Evolutionary conservation across 2,113 vertebrate genomes (phyloP), one percentile per base, ranked within the genome.

Genomic region (Solea solea): DNA sequence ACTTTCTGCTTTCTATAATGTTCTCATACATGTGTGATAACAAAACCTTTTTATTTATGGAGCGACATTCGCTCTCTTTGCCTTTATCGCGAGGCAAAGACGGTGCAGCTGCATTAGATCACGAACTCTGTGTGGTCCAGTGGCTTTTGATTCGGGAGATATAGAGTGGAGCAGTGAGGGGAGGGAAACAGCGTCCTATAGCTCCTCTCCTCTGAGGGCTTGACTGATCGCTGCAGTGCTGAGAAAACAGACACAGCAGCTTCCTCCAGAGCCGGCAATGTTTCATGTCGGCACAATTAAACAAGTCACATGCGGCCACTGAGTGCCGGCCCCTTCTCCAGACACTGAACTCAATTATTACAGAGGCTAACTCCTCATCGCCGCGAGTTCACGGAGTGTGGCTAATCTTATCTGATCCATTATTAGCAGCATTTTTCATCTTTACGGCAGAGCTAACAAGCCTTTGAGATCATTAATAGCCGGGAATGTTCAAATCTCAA

Each of bases 391-490:
- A 82, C 75, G 1, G 60, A 65, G 74, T 75, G 74, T 72, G 70
- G 79, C 85, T 91, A 89, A 92, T 93, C 88, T 88, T 80, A 89
- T 90, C 85, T 82, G 85, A 90, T 90, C 69, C 40, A 63, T 84
- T 92, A 91, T 90, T 90, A 89, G 82, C 68, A 41, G 76, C 73
- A 83, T 81, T 82, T 86, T 89, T 90, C 84, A 91, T 88, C 88
- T 90, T 83, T 79, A 84, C 62, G 74, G 55, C 80, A 71, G 59
- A 60, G 74, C 86, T 87, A 90, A 89, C 82, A 84, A 78, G 88
- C 78, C 78, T 89, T 79, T 70, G 63, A 86, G 84, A 81, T 63
- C 40, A 54, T 72, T 88, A 89, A 86, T 74, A 69, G 81, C 74
- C 40, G 63, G 74, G 76, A 84, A 88, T 75, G 76, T 85, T 86